Percentiles rank a stretch among this genome's conserved stretches.
These are phyloP conservation scores for Melipona beecheii DNA, from an alignment of 2,888 invertebrate species.

Conservation along the genomic window DNA sequence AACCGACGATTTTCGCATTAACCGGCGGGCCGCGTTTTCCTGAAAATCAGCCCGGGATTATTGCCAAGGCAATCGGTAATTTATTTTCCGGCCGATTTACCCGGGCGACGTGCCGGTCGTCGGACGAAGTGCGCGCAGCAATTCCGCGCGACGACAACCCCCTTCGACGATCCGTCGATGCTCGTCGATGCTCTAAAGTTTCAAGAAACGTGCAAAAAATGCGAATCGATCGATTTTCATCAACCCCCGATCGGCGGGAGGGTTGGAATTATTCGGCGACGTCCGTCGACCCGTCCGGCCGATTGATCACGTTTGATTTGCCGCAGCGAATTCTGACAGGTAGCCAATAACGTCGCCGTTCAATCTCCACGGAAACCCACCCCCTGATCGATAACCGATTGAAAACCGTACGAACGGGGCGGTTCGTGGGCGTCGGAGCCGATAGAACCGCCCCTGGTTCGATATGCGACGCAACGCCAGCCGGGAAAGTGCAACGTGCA, in stretches of 20 bases:
- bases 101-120: constrained; percentile 36
- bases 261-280: background rate
- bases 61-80: constrained; percentile 78
- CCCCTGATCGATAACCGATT: constrained; percentile 62
- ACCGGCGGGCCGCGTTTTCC: constrained; percentile 26
- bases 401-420: constrained; percentile 42
- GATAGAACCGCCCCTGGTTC: constrained; percentile 60
- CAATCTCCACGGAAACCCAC: constrained; percentile 25
- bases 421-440: constrained; percentile 60
- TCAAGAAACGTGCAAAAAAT: too few species aligned
- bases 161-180: constrained; percentile 12
- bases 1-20: constrained; percentile 50
- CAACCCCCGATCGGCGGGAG: background rate
- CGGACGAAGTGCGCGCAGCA: constrained; percentile 46
- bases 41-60: constrained; percentile 68
- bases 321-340: constrained; percentile 1
- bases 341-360: constrained; percentile 38
- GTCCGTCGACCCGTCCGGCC: too few species aligned
- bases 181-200: too few species aligned
- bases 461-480: constrained; percentile 12
- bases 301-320: background rate
- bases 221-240: background rate
- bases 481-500: constrained; percentile 45
- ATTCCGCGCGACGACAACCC: constrained; percentile 39
- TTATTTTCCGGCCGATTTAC: constrained; percentile 74